Base-by-base conservation (phyloP, 2,888 invertebrate genomes). In the Agriopis marginaria region DNA sequence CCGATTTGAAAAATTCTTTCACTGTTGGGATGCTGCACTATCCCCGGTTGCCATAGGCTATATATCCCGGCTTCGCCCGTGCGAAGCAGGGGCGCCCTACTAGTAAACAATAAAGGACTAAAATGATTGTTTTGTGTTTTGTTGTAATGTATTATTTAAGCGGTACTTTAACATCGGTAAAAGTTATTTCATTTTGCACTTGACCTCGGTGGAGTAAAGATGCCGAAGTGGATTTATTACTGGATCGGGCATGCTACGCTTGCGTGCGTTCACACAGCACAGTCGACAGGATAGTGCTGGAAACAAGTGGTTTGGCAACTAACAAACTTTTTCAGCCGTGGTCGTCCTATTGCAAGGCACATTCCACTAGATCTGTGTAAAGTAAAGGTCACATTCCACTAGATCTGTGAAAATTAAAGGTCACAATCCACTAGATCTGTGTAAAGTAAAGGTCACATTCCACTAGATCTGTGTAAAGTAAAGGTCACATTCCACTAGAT, bases 181-280 rank as follows among this genome's bases (percentile, higher is more conserved):
- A 71, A 63, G 70, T 51, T 12, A 56, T 64, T 60, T 64, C 71
- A 72, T 61, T 70, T 69, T 55, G 74, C 75, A 76, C 77, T 79
- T 81, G 82, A 72, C 82, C 81, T 82, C 73, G 79, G 32, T 32
- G 32, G 62, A 73, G 62, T n/a, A 10, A 45, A 14, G 64, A 56
- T 64, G 70, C 12, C 66, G 59, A 61, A 59, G 17, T 45, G 56
- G 51, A 61, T 69, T 69, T 69, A 69, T 61, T 39, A 42, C 54
- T 32, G 9, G 14, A 12, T 17, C 23, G 45, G 11, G 50, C 69
- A 69, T 61, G 69, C 64, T 40, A 69, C 23, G 7, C 11, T 17
- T 7, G 14, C 12, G 7, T 12, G 7, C 3, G 40, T 59, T 59
- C 40, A 53, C 63, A 59, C 59, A 53, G 54, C 47, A 49, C 11